Percentiles rank a stretch among this genome's conserved stretches.
These are phyloP conservation scores for Aquatica leii DNA, from an alignment of 2,888 invertebrate genomes.

Conservation along the genomic window DNA sequence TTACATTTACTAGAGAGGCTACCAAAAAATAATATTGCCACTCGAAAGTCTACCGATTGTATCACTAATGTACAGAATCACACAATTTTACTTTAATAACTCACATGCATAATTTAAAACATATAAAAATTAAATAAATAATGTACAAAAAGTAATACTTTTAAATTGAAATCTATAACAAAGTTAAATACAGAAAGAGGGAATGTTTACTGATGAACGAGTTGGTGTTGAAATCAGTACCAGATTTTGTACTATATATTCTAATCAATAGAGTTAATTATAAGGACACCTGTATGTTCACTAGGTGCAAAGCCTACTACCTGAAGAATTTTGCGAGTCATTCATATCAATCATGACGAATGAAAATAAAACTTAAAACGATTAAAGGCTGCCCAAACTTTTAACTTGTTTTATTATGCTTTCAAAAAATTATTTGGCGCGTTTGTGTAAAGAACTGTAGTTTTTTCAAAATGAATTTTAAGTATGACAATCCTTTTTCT, in stretches of 20 bases:
- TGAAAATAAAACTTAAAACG: conserved; percentile 19
- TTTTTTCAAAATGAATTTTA: no score
- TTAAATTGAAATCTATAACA: conserved; percentile 9
- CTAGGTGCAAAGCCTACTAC: conserved; percentile 10
- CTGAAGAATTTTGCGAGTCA: conserved; percentile 23
- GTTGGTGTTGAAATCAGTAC: not conserved
- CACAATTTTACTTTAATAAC: conserved; percentile 57
- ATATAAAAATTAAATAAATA: conserved; percentile 12
- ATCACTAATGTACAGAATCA: conserved; percentile 52
- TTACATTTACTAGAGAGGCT: not conserved
- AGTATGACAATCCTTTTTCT: conserved; percentile 12
- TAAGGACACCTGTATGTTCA: conserved; percentile 5
- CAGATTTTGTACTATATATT: conserved; percentile 1
- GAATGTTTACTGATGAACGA: not conserved
- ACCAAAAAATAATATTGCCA: conserved; percentile 10
- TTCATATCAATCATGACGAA: conserved; percentile 23
- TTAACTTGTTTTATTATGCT: not conserved
- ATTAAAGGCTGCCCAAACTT: conserved; percentile 1
- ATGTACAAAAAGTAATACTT: conserved; percentile 14
- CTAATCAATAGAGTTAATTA: conserved; percentile 5
- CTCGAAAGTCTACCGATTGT: conserved; percentile 31
- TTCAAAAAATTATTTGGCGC: not conserved
- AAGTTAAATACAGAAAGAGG: conserved; percentile 10
- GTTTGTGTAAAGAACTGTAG: not conserved
- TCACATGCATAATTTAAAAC: conserved; percentile 56